Base-by-base conservation (phyloP, 2,888 invertebrate genomes). In the Diadromus collaris region DNA sequence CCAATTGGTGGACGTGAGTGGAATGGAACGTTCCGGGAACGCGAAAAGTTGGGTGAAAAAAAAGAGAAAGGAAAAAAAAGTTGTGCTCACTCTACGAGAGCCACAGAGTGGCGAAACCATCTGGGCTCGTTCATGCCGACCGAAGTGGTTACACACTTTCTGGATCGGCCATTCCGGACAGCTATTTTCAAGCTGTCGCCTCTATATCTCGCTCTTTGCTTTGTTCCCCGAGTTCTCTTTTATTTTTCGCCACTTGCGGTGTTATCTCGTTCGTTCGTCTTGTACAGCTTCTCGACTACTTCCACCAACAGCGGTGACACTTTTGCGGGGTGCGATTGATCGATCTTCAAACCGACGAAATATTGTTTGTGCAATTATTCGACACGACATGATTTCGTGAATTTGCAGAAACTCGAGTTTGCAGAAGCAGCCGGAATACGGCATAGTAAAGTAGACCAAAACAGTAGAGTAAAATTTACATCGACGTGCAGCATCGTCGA, bases 71-170 rank as follows among this genome's bases (percentile, higher is more conserved):
- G 41, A 51, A 61, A 32, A n/a, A 46, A 76, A 79, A 76, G 65
- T 73, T 73, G 34, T n/a, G 61, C 54, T 64, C 38, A 51, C 68
- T 67, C 19, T 68, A 24, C 16, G 27, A 38, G 72, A 64, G 41
- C 58, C n/a, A 21, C 21, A 68, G 70, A 77, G 82, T 80, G 82
- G 80, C 74, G 80, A 70, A 80, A 79, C 78, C 74, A 77, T 81
- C 79, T 82, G 79, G 81, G 76, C 79, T 76, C 79, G 73, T 79
- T 78, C 65, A 78, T 78, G 70, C 65, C 70, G 67, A 74, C 82
- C 78, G 74, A 83, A 86, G 84, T 83, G 83, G 84, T 83, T 83
- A 81, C 84, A 84, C 82, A 81, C 84, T 84, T 84, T 83, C 72
- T 79, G 78, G 70, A 83, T 67, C 74, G 76, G 60, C 79, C 67